These are phyloP conservation scores for Climacteris rufus DNA, from an alignment of 2,113 vertebrate genomes.

Conservation along the genomic window DNA sequence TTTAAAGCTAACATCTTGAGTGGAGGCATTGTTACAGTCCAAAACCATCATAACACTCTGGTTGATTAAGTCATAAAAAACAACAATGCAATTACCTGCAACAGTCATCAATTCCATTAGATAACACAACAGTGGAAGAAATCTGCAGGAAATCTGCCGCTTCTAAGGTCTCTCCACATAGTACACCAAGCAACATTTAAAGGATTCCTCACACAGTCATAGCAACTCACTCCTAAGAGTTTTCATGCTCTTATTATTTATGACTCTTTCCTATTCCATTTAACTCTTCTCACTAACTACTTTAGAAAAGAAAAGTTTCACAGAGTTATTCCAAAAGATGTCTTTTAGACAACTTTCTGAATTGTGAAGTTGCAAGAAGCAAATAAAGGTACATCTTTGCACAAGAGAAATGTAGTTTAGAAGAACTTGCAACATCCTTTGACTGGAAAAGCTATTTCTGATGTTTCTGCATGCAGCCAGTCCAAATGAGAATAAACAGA, in stretches of 20 bases:
- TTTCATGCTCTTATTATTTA: not conserved
- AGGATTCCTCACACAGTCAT: not conserved
- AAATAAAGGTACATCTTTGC: not conserved
- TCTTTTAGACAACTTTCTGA: not conserved
- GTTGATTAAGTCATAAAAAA: slow-evolving; percentile 16
- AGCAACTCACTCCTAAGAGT: not conserved
- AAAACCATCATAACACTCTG: not conserved
- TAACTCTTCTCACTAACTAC: not conserved
- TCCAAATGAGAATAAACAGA: not conserved
- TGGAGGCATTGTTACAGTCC: not conserved
- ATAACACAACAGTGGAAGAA: not conserved
- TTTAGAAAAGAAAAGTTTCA: not conserved
- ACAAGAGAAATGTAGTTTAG: not conserved
- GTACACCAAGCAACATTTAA: not conserved
- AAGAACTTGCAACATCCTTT: not conserved
- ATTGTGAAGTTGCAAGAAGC: not conserved
- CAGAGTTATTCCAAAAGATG: not conserved
- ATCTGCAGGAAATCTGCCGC: not conserved
- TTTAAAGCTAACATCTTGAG: not conserved
- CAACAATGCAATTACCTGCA: not conserved
- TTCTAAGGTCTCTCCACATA: not conserved
- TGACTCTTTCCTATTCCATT: not conserved
- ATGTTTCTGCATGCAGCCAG: not conserved
- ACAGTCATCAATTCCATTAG: not conserved
- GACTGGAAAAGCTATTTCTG: not conserved